Evolutionary conservation across 2,113 vertebrate genomes (phyloP).

Genomic region (Cisticola juncidis): DNA sequence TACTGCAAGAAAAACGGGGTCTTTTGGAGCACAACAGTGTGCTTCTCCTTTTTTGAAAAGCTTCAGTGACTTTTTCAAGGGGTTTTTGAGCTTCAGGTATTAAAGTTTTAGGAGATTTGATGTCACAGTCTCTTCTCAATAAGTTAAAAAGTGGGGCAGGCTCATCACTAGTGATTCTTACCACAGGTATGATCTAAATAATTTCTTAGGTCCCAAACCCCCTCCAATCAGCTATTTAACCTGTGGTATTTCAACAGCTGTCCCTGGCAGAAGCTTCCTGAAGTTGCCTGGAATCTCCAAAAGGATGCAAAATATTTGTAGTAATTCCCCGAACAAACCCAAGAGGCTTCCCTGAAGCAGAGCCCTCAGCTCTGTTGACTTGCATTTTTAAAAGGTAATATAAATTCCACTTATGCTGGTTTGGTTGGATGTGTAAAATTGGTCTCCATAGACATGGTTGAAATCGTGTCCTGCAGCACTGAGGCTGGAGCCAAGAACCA

Average conservation of each 20-base stretch:
- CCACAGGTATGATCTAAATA: background rate
- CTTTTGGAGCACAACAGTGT: background rate
- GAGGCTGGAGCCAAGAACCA: slow-evolving; percentile 71
- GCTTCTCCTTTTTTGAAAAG: background rate
- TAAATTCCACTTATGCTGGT: slow-evolving; percentile 73
- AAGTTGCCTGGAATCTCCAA: slow-evolving; percentile 21
- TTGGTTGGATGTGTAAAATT: slow-evolving; percentile 81
- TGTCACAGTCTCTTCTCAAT: background rate
- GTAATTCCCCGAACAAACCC: slow-evolving; percentile 44
- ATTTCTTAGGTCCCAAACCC: background rate
- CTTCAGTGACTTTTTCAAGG: background rate
- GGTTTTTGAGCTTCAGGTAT: background rate
- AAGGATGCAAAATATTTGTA: slow-evolving; percentile 48
- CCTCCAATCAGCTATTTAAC: background rate
- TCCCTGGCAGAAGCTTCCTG: background rate
- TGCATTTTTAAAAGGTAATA: slow-evolving; percentile 70
- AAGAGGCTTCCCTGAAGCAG: slow-evolving; percentile 51
- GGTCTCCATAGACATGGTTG: slow-evolving; percentile 79
- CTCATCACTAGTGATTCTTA: background rate
- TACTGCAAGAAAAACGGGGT: background rate
- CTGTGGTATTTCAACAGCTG: background rate
- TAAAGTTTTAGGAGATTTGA: background rate
- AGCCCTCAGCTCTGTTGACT: slow-evolving; percentile 74
- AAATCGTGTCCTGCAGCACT: slow-evolving; percentile 68
- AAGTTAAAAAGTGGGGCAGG: background rate